Conservation (phyloP, 1,140 invertebrate species). For the Drosophila cardini region DNA sequence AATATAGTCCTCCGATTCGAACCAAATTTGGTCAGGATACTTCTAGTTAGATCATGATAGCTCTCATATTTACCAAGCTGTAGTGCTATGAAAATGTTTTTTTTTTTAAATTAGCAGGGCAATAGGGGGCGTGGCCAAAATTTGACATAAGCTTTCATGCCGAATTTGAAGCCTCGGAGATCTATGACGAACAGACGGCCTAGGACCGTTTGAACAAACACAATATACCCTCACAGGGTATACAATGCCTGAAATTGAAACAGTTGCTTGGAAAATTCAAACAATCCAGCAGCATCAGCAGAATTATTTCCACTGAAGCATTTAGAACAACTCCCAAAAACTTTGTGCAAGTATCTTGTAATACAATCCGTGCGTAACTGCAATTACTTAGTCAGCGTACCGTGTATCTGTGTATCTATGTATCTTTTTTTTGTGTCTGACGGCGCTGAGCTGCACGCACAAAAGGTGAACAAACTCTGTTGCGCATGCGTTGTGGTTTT, state of each 20-base stretch:
- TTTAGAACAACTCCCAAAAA: conserved; percentile 32
- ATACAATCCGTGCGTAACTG: conserved; percentile 81
- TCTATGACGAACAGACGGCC: no score
- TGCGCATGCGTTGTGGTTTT: conserved; percentile 59
- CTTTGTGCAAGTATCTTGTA: conserved; percentile 47
- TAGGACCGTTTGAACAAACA: no score
- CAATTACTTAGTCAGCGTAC: conserved; percentile 67
- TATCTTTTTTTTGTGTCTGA: conserved; percentile 32
- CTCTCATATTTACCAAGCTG: no score
- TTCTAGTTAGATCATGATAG: no score
- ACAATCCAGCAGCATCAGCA: conserved; percentile 7
- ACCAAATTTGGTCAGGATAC: no score
- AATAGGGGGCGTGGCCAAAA: no score
- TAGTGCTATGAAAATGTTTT: no score
- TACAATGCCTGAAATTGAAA: conserved; percentile 54
- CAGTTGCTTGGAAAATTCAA: conserved; percentile 77
- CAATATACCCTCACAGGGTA: no score
- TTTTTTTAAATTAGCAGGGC: no score
- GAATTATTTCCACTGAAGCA: conserved; percentile 54
- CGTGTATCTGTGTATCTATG: conserved; percentile 36
- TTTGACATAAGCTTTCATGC: no score
- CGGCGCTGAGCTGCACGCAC: conserved; percentile 17
- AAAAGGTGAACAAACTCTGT: conserved; percentile 74
- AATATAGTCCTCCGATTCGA: no score
- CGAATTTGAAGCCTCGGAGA: no score